Conservation (phyloP, 2,797 vertebrate species). For the Pygocentrus nattereri region DNA sequence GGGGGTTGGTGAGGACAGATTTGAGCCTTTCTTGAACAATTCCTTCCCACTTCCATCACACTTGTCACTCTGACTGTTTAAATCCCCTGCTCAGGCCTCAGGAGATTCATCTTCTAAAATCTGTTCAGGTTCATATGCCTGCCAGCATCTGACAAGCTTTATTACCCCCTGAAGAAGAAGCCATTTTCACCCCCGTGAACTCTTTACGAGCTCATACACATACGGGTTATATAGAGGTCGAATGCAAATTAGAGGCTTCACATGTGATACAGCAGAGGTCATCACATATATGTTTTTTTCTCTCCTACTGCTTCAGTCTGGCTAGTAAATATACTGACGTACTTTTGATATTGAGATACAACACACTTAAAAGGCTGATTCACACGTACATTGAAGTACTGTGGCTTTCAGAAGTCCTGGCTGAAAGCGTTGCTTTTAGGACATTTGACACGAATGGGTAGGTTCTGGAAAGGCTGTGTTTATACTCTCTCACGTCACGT, state of each 20-base stretch:
- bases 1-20: background rate
- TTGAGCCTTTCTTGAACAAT: background rate
- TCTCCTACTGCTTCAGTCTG: background rate
- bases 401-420: slow-evolving; percentile 20
- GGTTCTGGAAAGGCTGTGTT: slow-evolving; percentile 40
- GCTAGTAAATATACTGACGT: background rate
- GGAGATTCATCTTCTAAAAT: background rate
- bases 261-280: background rate
- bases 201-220: background rate
- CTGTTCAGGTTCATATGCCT: background rate
- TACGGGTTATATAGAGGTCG: background rate
- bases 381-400: slow-evolving; percentile 13
- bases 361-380: background rate
- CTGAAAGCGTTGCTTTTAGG: slow-evolving; percentile 18
- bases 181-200: background rate
- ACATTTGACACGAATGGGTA: slow-evolving; percentile 33
- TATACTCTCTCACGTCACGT: slow-evolving; percentile 44
- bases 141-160: background rate
- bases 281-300: background rate
- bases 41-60: slow-evolving; percentile 6
- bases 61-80: slow-evolving; percentile 16
- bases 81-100: slow-evolving; percentile 10
- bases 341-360: slow-evolving; percentile 1
- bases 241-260: slow-evolving; percentile 15
- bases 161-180: slow-evolving; percentile 1